Evolutionary conservation across 2,113 vertebrate genomes (phyloP).

Genomic region (Thinocorus orbignyianus): DNA sequence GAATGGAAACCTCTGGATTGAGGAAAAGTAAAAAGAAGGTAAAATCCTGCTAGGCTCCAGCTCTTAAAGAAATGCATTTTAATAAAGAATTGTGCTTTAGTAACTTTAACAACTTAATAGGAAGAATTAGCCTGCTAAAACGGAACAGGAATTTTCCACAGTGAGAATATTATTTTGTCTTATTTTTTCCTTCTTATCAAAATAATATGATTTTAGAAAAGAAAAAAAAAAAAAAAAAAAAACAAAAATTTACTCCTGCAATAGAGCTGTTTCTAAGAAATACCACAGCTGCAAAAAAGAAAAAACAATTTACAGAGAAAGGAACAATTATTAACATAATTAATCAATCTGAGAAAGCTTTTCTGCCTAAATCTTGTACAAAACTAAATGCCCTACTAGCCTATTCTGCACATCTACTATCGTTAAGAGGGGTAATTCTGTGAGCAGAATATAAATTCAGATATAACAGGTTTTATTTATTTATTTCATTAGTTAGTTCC

Average conservation of each 20-base stretch:
- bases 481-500: background rate
- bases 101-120: background rate
- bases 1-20: background rate
- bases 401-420: background rate
- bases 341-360: background rate
- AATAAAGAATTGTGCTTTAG: background rate
- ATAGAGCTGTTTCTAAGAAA: background rate
- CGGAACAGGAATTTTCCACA: background rate
- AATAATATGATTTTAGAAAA: background rate
- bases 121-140: background rate
- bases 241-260: background rate
- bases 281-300: background rate
- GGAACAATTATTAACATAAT: background rate
- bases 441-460: background rate
- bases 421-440: background rate
- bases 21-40: background rate
- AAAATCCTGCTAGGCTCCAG: background rate
- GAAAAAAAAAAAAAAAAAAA: background rate
- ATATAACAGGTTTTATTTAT: background rate
- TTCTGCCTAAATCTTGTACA: background rate
- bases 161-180: background rate
- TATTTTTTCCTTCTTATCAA: background rate
- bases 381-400: background rate
- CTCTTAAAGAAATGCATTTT: background rate
- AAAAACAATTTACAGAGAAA: background rate